These are phyloP conservation scores for Miichthys miiuy DNA, from an alignment of 2,797 vertebrate genomes.

Conservation along the genomic window DNA sequence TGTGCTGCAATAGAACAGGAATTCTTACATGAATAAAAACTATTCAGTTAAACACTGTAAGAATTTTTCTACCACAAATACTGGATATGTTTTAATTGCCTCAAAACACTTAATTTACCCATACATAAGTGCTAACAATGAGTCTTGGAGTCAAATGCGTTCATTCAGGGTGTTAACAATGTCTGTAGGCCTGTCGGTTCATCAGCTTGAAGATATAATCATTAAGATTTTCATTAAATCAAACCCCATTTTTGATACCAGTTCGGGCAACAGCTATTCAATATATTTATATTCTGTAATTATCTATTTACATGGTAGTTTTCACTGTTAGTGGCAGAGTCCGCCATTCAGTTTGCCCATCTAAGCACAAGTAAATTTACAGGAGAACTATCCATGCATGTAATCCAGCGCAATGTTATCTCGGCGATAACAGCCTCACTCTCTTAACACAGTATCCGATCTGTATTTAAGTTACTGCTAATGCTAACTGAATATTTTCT, in stretches of 20 bases:
- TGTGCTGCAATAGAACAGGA: slow-evolving; percentile 46
- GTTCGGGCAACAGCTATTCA: not conserved
- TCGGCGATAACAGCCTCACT: not conserved
- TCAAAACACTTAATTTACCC: slow-evolving; percentile 14
- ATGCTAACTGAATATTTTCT: slow-evolving; percentile 8
- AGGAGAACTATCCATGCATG: slow-evolving; percentile 9
- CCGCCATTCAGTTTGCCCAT: not conserved
- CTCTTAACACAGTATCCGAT: not conserved
- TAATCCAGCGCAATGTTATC: slow-evolving; percentile 5
- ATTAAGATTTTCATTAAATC: not conserved
- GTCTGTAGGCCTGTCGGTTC: not conserved
- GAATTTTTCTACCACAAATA: slow-evolving; percentile 40
- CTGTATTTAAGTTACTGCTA: slow-evolving; percentile 26
- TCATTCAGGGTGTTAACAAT: slow-evolving; percentile 11
- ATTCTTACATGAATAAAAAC: slow-evolving; percentile 51
- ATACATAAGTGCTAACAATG: slow-evolving; percentile 5
- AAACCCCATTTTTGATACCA: not conserved
- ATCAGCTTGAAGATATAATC: slow-evolving; percentile 2
- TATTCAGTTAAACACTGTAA: slow-evolving; percentile 40
- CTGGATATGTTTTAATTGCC: slow-evolving; percentile 12
- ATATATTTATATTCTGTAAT: slow-evolving; percentile 13
- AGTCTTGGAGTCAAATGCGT: not conserved
- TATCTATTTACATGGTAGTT: not conserved
- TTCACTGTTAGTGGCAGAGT: not conserved
- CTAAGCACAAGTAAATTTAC: slow-evolving; percentile 18